These are phyloP conservation scores for Malaclemys terrapin DNA, from an alignment of 2,113 vertebrate species.

Conservation along the genomic window DNA sequence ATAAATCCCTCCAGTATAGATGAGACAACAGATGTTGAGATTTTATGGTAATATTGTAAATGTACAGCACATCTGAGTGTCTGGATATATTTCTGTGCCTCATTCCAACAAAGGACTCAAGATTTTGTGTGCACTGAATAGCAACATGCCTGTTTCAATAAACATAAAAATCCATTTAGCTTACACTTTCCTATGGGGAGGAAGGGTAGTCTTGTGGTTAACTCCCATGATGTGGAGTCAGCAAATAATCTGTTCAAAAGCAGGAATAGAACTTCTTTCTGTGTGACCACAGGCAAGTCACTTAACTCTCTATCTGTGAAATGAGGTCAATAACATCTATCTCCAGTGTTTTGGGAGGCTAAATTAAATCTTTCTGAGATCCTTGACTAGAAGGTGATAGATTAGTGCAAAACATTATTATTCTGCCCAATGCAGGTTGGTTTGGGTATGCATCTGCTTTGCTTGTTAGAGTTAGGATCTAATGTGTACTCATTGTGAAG, in stretches of 20 bases:
- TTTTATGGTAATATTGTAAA: slow-evolving; percentile 28
- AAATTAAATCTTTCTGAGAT: rapidly evolving
- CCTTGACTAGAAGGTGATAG: background rate
- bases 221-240: background rate
- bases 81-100: background rate
- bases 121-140: background rate
- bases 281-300: background rate
- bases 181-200: background rate
- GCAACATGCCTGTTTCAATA: background rate
- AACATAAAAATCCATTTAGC: rapidly evolving
- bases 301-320: background rate
- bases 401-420: background rate
- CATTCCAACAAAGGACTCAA: slow-evolving; percentile 10
- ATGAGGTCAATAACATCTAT: background rate
- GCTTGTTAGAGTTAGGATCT: background rate
- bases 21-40: slow-evolving; percentile 18
- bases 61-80: slow-evolving; percentile 34
- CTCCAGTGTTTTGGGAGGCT: background rate
- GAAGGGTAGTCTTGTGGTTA: background rate
- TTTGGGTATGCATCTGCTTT: background rate
- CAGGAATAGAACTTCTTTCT: too few species aligned
- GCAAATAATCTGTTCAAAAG: background rate
- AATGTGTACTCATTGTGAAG: background rate
- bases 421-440: rapidly evolving
- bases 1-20: slow-evolving; percentile 9